Evolutionary conservation across 2,113 vertebrate species (phyloP), one percentile per base, ranked within the genome.

Genomic region (Mustela lutreola): DNA sequence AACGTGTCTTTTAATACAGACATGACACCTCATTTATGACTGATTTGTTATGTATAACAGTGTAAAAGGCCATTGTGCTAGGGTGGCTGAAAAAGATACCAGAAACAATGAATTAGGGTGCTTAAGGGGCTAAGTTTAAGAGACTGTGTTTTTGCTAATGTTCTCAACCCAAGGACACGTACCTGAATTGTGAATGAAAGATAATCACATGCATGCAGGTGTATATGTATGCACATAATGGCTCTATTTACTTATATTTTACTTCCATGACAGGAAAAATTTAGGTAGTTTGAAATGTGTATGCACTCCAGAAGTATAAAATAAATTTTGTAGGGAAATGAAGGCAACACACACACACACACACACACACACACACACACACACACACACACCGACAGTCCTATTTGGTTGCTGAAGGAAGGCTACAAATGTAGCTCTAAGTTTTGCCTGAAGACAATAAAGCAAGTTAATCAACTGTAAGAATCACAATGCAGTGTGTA

Each of bases 261-360:
- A n/a, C 48, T 56, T 85, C n/a, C 60, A 7, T 89, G 28, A n/a
- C 75, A 48, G 70, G 19, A 94, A 91, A 65, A 58, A 84, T 58
- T 90, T 92, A 62, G 28, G 50, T 78, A 48, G 39, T 67, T 91
- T 71, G 31, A 93, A 94, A 94, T 90, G 39, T 33, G 56, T 36
- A 58, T 26, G 7, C 36, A 80, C 26, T 2, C 7, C 21, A 36
- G 78, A 95, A 15, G 42, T 26, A 73, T 65, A 82, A 78, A 85
- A 33, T 91, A 24, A 84, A 62, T 63, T 10, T 2, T 58, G 21
- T 87, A 70, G 36, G 26, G 48, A 81, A 91, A 91, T 26, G 18
- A 88, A 78, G 39, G 9, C 31, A 58, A 76, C 5, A 90, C 63
- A 48, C 21, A 91, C 14, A 67, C 15, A 36, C 36, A 67, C 24